Evolutionary conservation across 37 sponge, comb jelly and placozoan genomes (phyloP).

Genomic region (Ephydatia muelleri): DNA sequence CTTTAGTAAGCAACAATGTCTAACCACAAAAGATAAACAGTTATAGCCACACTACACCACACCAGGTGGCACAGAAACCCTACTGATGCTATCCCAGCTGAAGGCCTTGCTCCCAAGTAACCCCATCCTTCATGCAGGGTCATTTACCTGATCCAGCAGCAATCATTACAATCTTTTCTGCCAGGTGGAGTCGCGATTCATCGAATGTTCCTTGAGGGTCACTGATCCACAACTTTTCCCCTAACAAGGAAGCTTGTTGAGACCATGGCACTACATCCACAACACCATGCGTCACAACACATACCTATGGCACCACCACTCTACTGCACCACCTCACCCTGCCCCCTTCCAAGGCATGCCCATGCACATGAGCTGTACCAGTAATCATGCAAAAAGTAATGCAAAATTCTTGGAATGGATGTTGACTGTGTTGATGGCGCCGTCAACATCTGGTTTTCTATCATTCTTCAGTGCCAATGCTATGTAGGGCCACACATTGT

Average conservation of each 20-base stretch:
- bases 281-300: too few relatives aligned
- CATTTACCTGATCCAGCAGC: slow-evolving; percentile 85
- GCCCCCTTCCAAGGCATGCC: too few relatives aligned
- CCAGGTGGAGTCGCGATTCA: slow-evolving; percentile 13
- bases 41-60: too few relatives aligned
- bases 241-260: slow-evolving; percentile 8
- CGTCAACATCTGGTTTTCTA: not conserved
- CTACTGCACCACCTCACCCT: not conserved
- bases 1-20: too few relatives aligned
- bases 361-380: too few relatives aligned
- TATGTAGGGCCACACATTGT: not conserved
- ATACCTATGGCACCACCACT: not conserved
- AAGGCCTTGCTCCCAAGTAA: not conserved
- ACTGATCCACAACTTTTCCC: slow-evolving; percentile 61
- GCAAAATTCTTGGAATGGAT: not conserved
- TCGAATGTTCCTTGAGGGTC: slow-evolving; percentile 77
- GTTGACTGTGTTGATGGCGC: too few relatives aligned
- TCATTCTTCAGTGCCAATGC: too few relatives aligned
- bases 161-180: slow-evolving; percentile 43
- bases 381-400: too few relatives aligned
- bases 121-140: too few relatives aligned
- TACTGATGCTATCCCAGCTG: not conserved
- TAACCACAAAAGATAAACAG: too few relatives aligned
- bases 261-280: not conserved
- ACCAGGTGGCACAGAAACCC: not conserved